phyloP scores from a whole-genome alignment of 2,797 vertebrate species.

The Ambastaia sidthimunki region DNA sequence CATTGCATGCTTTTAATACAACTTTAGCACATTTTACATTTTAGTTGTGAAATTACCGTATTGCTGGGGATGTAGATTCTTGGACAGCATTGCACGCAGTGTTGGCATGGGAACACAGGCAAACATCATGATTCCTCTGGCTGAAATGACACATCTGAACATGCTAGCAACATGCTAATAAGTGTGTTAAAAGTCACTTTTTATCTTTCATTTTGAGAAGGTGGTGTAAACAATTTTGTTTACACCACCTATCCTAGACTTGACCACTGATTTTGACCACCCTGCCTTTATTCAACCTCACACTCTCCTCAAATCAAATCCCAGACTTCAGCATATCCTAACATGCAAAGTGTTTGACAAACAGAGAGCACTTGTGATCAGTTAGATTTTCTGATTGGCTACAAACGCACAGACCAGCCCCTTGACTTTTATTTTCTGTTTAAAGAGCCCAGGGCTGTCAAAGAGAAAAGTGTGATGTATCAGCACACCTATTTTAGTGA shows the following conservation, averaged over 20 bases:
- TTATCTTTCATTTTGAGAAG: background rate
- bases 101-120: slow-evolving; percentile 68
- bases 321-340: no score
- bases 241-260: no score
- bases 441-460: no score
- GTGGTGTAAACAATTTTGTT: background rate
- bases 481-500: background rate
- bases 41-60: slow-evolving; percentile 57
- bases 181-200: background rate
- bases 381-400: no score
- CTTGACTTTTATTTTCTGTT: no score
- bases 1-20: background rate
- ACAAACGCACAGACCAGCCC: no score
- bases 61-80: slow-evolving; percentile 56
- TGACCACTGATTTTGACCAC: no score
- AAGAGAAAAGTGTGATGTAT: background rate
- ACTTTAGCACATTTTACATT: background rate
- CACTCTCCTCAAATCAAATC: no score
- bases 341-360: no score
- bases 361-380: no score
- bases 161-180: slow-evolving; percentile 25
- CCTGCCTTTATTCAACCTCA: no score
- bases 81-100: slow-evolving; percentile 64
- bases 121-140: slow-evolving; percentile 67
- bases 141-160: slow-evolving; percentile 47